Percentiles rank a stretch among this genome's conserved stretches.
phyloP scores from a whole-genome alignment of 2,113 vertebrate genomes.

The Neogale vison region DNA sequence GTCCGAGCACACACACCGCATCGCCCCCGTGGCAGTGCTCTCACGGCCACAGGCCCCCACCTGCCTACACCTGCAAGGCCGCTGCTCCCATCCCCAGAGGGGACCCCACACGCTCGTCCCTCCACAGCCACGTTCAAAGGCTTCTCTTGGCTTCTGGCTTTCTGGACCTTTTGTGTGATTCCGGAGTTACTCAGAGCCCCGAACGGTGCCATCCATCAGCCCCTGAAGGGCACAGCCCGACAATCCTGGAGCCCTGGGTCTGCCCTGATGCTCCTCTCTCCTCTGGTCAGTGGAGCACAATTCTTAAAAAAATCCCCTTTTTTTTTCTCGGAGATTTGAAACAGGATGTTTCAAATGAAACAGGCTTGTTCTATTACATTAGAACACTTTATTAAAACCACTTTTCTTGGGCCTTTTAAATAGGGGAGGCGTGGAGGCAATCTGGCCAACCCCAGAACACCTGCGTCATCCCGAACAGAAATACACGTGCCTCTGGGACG shows the following conservation, averaged over 20 bases:
- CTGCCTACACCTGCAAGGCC: too few species aligned
- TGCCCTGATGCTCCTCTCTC: background rate
- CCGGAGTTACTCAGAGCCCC: background rate
- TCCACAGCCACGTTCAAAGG: background rate
- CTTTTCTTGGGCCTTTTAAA: conserved; percentile 57
- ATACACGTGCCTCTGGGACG: background rate
- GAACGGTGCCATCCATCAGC: background rate
- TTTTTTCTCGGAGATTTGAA: conserved; percentile 51
- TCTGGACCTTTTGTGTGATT: conserved; percentile 21
- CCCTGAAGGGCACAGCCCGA: background rate
- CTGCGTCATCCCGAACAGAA: conserved; percentile 8
- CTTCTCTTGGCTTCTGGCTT: background rate
- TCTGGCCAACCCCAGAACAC: conserved; percentile 25
- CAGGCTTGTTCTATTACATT: conserved; percentile 61
- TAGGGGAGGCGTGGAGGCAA: background rate
- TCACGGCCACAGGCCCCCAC: conserved; percentile 58
- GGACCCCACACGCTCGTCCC: background rate
- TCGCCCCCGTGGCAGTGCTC: conserved; percentile 70
- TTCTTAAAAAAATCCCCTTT: conserved; percentile 43
- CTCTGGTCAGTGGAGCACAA: conserved; percentile 4
- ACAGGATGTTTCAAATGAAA: conserved; percentile 73
- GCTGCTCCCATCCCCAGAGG: too few species aligned
- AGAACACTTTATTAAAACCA: conserved; percentile 70
- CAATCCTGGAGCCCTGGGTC: fast-evolving
- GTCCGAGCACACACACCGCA: conserved; percentile 73